A percentile compares a stretch with the other conserved stretches of the same genome.
Evolutionary conservation across 2,888 invertebrate species (phyloP).

Genomic region (Eudasyphora cyanicolor): DNA sequence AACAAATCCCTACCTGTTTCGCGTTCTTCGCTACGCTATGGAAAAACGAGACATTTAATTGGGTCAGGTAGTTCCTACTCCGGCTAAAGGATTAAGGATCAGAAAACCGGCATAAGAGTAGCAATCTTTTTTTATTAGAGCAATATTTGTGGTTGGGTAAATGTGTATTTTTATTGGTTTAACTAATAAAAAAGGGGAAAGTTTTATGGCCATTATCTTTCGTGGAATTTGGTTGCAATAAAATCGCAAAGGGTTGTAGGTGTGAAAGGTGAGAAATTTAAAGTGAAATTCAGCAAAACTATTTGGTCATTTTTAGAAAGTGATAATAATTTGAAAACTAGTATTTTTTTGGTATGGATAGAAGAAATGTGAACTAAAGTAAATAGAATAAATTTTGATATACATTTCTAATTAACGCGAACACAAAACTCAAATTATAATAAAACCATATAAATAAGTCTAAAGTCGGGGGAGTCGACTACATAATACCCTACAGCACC

Average conservation of each 20-base stretch:
- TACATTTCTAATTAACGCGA: too few species aligned
- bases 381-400: too few species aligned
- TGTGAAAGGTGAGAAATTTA: not conserved
- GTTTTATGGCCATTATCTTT: not conserved
- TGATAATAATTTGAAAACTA: too few species aligned
- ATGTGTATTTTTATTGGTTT: constrained; percentile 19
- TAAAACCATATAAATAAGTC: too few species aligned
- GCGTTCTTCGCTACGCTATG: not conserved
- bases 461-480: too few species aligned
- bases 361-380: too few species aligned
- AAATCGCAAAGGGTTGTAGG: constrained; percentile 20
- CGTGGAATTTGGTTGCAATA: not conserved
- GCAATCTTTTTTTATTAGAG: constrained; percentile 36
- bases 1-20: not conserved
- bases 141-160: constrained; percentile 41
- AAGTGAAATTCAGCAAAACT: not conserved
- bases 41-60: not conserved
- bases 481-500: too few species aligned
- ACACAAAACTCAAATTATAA: too few species aligned
- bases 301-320: too few species aligned
- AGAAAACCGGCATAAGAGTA: not conserved
- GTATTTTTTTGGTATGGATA: too few species aligned
- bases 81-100: not conserved
- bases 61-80: constrained; percentile 9
- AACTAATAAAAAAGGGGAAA: constrained; percentile 40